Evolutionary conservation across 2,888 invertebrate genomes (phyloP).

Genomic region (Archips xylosteana): DNA sequence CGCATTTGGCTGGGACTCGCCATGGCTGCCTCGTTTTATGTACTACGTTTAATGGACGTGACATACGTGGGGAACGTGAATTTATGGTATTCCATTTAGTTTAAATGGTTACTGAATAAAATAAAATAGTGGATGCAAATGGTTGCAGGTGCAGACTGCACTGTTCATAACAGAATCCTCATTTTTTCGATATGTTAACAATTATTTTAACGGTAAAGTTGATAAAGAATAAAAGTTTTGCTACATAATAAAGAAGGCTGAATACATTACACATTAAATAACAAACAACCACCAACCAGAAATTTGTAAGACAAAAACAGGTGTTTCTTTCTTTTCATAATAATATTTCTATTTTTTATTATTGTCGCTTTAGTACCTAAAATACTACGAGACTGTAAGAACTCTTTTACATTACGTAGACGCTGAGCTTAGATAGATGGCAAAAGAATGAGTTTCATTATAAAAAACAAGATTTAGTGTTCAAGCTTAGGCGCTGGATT

Average conservation of each 20-base stretch:
- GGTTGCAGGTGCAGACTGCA: constrained; percentile 1
- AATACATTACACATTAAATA: too few species aligned
- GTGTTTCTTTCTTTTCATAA: too few species aligned
- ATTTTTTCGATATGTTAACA: background rate
- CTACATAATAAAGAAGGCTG: too few species aligned
- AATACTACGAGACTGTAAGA: background rate
- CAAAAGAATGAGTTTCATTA: constrained; percentile 4
- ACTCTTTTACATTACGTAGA: background rate
- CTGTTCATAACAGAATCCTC: background rate
- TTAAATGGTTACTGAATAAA: constrained; percentile 20
- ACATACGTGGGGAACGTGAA: constrained; percentile 23
- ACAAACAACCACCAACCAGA: too few species aligned
- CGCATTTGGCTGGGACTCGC: constrained; percentile 24
- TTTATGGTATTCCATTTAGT: constrained; percentile 25
- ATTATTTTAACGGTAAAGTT: background rate
- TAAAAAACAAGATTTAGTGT: constrained; percentile 8
- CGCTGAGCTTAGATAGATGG: background rate
- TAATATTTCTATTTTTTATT: too few species aligned
- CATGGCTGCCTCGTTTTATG: constrained; percentile 11
- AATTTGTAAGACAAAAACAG: too few species aligned
- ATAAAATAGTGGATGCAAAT: background rate
- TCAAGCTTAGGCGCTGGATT: constrained; percentile 23
- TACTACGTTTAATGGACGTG: constrained; percentile 30
- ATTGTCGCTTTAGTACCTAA: background rate
- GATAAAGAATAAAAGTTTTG: background rate